Conservation (phyloP, 92 coral and sea anemone genomes). For the Micromussa lordhowensis region DNA sequence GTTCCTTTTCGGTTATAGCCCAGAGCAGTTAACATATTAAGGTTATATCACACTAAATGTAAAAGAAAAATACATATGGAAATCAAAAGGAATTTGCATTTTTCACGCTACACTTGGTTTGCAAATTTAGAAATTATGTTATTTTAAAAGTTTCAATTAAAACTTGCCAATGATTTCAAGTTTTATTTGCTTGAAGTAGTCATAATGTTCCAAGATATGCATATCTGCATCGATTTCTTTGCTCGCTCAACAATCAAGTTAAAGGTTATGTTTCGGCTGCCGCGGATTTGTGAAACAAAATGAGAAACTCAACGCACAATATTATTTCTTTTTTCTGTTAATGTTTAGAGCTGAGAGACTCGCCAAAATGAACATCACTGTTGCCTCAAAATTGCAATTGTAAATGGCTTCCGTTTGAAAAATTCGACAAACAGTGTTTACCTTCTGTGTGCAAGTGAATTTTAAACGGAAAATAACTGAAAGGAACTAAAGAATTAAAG, state of each 20-base stretch:
- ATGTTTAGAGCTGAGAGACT: neutral
- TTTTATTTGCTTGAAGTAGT: neutral
- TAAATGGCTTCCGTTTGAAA: neutral
- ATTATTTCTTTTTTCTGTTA: neutral
- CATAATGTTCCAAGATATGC: neutral
- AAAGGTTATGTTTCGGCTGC: neutral
- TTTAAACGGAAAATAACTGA: neutral
- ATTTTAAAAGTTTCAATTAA: neutral
- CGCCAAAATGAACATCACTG: neutral
- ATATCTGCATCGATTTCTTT: neutral
- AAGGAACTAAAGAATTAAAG: neutral
- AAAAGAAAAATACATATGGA: neutral
- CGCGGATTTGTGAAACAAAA: neutral
- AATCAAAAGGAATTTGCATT: neutral
- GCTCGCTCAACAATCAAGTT: neutral
- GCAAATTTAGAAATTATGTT: constrained; percentile 1
- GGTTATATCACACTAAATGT: neutral
- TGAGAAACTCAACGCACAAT: neutral
- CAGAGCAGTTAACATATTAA: neutral
- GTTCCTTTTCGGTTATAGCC: neutral
- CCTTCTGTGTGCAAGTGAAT: neutral
- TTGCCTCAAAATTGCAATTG: neutral
- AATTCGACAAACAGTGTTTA: neutral
- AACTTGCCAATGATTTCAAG: neutral
- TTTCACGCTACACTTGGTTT: neutral